A percentile compares a stretch with the other conserved stretches of the same genome.
Evolutionary conservation across 2,888 invertebrate genomes (phyloP).

Genomic region (Biston betularia): DNA sequence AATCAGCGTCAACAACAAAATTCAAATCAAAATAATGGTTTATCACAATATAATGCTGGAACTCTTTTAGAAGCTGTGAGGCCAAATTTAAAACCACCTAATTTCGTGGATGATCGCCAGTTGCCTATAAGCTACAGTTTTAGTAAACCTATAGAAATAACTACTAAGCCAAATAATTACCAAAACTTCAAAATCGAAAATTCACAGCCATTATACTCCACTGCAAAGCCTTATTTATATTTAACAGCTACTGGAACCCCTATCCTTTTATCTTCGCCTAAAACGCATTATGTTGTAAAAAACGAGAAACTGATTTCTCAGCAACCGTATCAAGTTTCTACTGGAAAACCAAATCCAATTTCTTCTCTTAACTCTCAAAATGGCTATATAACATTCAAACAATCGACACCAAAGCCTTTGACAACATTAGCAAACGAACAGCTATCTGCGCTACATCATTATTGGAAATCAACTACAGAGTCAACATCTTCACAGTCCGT

Average conservation of each 20-base stretch:
- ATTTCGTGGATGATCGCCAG: conserved; percentile 78
- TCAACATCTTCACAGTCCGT: conserved; percentile 56
- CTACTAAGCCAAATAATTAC: conserved; percentile 51
- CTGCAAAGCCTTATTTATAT: conserved; percentile 66
- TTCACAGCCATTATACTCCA: conserved; percentile 59
- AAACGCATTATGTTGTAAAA: conserved; percentile 62
- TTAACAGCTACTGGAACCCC: conserved; percentile 64
- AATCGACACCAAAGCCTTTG: conserved; percentile 70
- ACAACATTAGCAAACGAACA: conserved; percentile 72
- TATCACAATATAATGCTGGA: conserved; percentile 55
- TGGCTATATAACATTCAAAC: conserved; percentile 56
- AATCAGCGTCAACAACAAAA: conserved; percentile 54
- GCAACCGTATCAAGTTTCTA: conserved; percentile 56
- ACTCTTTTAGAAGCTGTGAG: conserved; percentile 57
- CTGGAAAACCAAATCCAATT: conserved; percentile 62
- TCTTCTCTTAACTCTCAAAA: conserved; percentile 63
- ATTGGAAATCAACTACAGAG: conserved; percentile 69
- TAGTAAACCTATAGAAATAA: conserved; percentile 58
- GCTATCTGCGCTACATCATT: conserved; percentile 69
- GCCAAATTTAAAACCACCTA: conserved; percentile 75
- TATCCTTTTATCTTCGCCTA: conserved; percentile 63
- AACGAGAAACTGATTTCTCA: conserved; percentile 61
- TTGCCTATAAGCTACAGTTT: conserved; percentile 78
- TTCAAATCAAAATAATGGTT: conserved; percentile 45
- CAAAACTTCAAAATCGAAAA: conserved; percentile 50